Evolutionary conservation across 2,888 invertebrate species (phyloP), one percentile per base, ranked within the genome.

Genomic region (Folsomia candida): DNA sequence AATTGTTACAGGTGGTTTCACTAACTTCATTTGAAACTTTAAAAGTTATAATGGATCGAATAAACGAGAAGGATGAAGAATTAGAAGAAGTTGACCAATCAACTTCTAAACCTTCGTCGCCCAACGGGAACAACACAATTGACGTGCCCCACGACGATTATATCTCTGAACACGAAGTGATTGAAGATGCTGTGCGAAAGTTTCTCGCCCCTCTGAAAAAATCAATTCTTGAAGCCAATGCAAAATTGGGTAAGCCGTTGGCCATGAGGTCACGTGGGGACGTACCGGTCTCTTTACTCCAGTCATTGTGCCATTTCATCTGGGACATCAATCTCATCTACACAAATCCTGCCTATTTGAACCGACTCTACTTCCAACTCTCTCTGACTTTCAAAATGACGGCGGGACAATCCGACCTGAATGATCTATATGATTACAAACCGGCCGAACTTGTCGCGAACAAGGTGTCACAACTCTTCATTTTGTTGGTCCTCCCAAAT

Each of bases 401-500:
- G 14, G 20, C 25, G 6, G 27, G 22, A 1, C 70, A 71, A 51
- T 29, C 67, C 0, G 73, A 76, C 59, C 47, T 70, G 14, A 59
- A 70, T 0, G 69, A 76, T 29, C 28, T 63, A 24, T 25, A 73
- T 67, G 57, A 67, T 20, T 74, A 70, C 58, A 67, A 68, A 63
- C 73, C 72, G 0, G 60, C 61, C 2, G 74, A 74, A 65, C 47
- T 64, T 1, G 24, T 77, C 11, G 72, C 76, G 14, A 47, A 68
- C 4, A 77, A 74, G 64, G 69, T 66, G 18, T 68, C 58, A 14
- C 74, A 73, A 68, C 20, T 77, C 3, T 60, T 73, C 2, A 27
- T 66, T 14, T 51, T 61, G 9, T 68, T 77, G 6, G 69, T 67
- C 1, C 28, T 73, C 22, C 61, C 68, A 6, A 63, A 72, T n/a